These are phyloP conservation scores for Hypothenemus hampei DNA, from an alignment of 1,140 invertebrate genomes.

Conservation along the genomic window DNA sequence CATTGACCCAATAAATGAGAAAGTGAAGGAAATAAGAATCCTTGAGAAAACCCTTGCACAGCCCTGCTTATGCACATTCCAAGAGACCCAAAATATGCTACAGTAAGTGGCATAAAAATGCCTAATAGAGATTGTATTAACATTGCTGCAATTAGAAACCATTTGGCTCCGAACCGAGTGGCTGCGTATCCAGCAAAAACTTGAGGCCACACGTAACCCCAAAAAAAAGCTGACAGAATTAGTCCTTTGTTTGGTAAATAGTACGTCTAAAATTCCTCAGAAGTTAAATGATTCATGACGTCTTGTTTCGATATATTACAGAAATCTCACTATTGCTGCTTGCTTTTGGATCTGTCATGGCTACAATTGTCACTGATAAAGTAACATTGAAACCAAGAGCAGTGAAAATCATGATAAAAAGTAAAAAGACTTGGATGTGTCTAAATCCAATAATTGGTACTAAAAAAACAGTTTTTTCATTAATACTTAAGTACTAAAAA, in stretches of 20 bases:
- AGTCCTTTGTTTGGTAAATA: slow-evolving; percentile 44
- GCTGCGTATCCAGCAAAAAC: slow-evolving; percentile 65
- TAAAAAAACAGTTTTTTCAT: too few species aligned
- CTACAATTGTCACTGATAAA: slow-evolving; percentile 61
- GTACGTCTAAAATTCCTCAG: not conserved
- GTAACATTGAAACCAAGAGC: slow-evolving; percentile 56
- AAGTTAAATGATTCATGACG: too few species aligned
- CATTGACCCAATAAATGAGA: slow-evolving; percentile 77
- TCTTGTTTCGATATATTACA: slow-evolving; percentile 27
- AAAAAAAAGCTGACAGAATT: slow-evolving; percentile 63
- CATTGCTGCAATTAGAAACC: slow-evolving; percentile 56
- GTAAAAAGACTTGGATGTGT: slow-evolving; percentile 46
- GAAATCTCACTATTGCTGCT: slow-evolving; percentile 34
- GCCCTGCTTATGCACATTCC: slow-evolving; percentile 60
- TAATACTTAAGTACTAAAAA: too few species aligned
- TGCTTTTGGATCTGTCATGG: slow-evolving; percentile 55
- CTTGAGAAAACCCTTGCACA: slow-evolving; percentile 71
- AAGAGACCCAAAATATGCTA: slow-evolving; percentile 51
- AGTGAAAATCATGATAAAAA: slow-evolving; percentile 47
- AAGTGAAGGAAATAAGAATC: slow-evolving; percentile 70
- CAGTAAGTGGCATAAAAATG: slow-evolving; percentile 47
- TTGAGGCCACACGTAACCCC: slow-evolving; percentile 52
- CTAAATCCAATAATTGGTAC: slow-evolving; percentile 27
- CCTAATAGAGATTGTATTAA: slow-evolving; percentile 49
- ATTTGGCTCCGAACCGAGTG: slow-evolving; percentile 57